phyloP scores from a whole-genome alignment of 1,140 invertebrate species.

The Drosophila pallidifrons region DNA sequence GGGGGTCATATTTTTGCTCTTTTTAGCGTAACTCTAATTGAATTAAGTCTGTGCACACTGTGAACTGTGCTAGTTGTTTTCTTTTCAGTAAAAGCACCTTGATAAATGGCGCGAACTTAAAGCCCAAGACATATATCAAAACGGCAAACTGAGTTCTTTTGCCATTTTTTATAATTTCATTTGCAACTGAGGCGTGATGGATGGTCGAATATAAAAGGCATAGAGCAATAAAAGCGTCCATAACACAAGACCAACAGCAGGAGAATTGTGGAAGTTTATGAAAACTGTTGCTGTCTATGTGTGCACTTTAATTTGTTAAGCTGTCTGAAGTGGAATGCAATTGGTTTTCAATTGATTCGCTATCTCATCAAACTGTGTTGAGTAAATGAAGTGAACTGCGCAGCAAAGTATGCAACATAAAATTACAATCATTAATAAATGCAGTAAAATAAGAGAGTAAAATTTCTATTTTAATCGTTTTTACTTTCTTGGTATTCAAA shows the following conservation, averaged over 20 bases:
- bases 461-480: neutral
- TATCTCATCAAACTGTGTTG: neutral
- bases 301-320: neutral
- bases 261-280: neutral
- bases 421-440: no score
- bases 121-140: slow-evolving; percentile 11
- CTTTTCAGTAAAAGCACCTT: neutral
- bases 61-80: slow-evolving; percentile 4
- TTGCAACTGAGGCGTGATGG: slow-evolving; percentile 11
- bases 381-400: neutral
- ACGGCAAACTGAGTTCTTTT: neutral
- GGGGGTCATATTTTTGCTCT: slow-evolving; percentile 7
- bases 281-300: neutral
- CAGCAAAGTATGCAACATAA: slow-evolving; percentile 11
- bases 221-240: neutral
- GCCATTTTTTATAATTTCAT: slow-evolving; percentile 18
- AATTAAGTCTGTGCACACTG: slow-evolving; percentile 1
- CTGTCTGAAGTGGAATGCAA: neutral
- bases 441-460: no score
- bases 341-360: neutral
- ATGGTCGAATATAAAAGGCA: neutral
- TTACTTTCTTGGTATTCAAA: neutral
- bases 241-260: neutral
- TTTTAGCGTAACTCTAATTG: slow-evolving; percentile 13
- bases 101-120: slow-evolving; percentile 14